Evolutionary conservation across 2,113 vertebrate genomes (phyloP), one percentile per base, ranked within the genome.

Genomic region (Saguinus midas): DNA sequence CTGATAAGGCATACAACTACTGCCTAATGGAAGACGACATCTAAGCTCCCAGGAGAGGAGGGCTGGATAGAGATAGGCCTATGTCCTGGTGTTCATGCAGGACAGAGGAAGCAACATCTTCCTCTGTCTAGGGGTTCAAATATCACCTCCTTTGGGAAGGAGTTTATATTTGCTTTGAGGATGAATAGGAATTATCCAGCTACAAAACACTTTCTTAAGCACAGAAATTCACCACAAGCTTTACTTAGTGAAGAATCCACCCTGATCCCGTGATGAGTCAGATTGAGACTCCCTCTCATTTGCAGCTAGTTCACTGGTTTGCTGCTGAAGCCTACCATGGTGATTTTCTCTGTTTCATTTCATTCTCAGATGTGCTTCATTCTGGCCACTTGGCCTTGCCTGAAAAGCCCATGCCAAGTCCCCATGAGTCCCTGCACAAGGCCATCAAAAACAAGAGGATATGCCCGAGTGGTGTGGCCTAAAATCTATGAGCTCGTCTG

Each of bases 351-450:
- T 23, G 21, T 8, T 18, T 55, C 55, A 21, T 8, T 18, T 55
- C 55, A 50, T 61, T 73, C 45, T 50, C 29, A 11, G 21, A 76
- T 1, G 1, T 1, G 4, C 32, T 40, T 35, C 13, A 32, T 61
- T 52, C 52, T 50, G 25, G 9, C 29, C 66, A 40, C 52, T 61
- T 4, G 0, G 9, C 45, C n/a, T 50, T 43, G 20, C 16, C 40
- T 3, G 1, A 7, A 57, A 70, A 50, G 9, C 18, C 13, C 18
- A 2, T 0, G 0, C 12, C 17, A 40, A 79, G 61, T 6, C 55
- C 17, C 8, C 12, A 1, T 2, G 50, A 48, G 23, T 8, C 55
- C 68, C 23, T 29, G 27, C 11, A 17, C 7, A 23, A 70, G 68
- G 32, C 23, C 43, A 1, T 32, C 1, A 12, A 76, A n/a, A 52